phyloP scores from a whole-genome alignment of 2,113 vertebrate species.

The Zootoca vivipara region DNA sequence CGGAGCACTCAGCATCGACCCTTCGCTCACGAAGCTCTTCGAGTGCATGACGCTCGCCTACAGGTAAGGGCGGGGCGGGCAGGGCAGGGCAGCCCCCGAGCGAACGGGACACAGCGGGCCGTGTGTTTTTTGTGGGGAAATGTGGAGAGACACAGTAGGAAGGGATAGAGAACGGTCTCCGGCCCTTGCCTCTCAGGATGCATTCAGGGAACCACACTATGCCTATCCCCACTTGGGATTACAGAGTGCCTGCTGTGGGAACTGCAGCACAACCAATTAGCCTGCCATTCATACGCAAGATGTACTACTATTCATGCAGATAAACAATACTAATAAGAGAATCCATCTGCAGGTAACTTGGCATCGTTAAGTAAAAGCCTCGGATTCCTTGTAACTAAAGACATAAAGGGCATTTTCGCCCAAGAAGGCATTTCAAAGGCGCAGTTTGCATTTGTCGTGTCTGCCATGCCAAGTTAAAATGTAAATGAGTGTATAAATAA shows the following conservation, averaged over 20 bases:
- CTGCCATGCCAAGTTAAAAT: background rate
- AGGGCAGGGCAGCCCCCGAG: background rate
- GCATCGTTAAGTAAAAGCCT: background rate
- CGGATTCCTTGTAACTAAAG: background rate
- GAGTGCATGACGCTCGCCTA: conserved; percentile 92
- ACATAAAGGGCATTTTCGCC: background rate
- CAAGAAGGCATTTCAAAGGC: background rate
- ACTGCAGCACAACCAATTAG: background rate
- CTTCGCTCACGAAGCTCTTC: conserved; percentile 88
- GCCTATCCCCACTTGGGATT: no score
- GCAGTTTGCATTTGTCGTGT: background rate
- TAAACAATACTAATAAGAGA: no score
- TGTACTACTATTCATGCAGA: no score
- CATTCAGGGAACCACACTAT: background rate
- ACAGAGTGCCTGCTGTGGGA: no score
- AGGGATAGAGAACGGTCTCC: no score
- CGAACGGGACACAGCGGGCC: background rate
- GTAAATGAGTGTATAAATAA: no score
- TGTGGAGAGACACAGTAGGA: no score
- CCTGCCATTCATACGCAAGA: background rate
- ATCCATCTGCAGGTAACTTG: background rate
- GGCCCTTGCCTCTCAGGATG: background rate
- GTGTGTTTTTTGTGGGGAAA: no score
- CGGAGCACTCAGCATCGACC: conserved; percentile 87
- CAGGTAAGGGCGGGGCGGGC: conserved; percentile 71